Conservation (phyloP, 2,888 invertebrate genomes). For the Tanytarsus gracilentus region DNA sequence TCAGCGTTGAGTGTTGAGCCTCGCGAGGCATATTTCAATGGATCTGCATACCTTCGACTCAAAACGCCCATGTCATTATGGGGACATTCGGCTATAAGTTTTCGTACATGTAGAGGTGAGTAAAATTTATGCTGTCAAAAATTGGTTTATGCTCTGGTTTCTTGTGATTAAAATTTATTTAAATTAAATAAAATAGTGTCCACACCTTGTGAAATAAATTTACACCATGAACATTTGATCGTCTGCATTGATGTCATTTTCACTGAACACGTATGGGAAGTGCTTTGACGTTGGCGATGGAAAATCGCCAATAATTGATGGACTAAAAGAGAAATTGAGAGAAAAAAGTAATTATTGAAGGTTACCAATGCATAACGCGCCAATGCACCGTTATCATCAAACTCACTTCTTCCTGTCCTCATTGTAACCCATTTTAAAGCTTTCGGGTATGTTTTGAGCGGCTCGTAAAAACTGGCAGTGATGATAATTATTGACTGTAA, state of each 20-base stretch:
- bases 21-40: conserved; percentile 77
- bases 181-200: background rate
- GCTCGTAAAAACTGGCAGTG: conserved; percentile 31
- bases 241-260: background rate
- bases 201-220: no score
- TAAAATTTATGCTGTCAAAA: background rate
- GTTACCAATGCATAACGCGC: background rate
- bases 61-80: conserved; percentile 65
- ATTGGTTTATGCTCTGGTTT: conserved; percentile 15
- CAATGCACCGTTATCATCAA: background rate
- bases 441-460: conserved; percentile 30
- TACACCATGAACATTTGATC: background rate
- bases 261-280: conserved; percentile 32
- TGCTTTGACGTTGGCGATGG: conserved; percentile 32
- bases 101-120: conserved; percentile 69
- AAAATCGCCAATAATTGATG: conserved; percentile 30
- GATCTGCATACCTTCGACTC: conserved; percentile 65
- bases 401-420: conserved; percentile 31
- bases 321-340: background rate
- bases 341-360: background rate
- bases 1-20: conserved; percentile 46
- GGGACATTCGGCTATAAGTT: conserved; percentile 72
- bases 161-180: conserved; percentile 13
- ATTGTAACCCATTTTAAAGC: conserved; percentile 35
- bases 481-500: conserved; percentile 32